Evolutionary conservation across 2,888 invertebrate species (phyloP), one percentile per base, ranked within the genome.

Genomic region (Hypselothyrea guttata): DNA sequence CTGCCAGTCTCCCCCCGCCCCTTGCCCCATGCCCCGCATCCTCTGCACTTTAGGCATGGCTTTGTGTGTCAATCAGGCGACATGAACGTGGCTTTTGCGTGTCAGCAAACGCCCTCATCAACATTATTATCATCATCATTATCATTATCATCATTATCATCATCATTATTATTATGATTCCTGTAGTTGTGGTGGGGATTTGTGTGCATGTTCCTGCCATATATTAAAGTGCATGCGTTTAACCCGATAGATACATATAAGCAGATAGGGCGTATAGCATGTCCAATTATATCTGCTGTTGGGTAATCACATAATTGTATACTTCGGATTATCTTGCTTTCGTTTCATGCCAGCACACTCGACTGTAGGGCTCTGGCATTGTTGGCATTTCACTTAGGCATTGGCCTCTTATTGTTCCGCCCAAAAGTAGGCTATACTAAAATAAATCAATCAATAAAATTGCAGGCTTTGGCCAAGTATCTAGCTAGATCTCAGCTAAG

Each of bases 31-130:
- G 16, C 9, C 27, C n/a, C 33, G 18, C 30, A 16, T 22, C 30
- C 4, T 34, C 18, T n/a, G 16, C 35, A 56, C 37, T 67, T 47
- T 33, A 15, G 15, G 4, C 5, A 16, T 11, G 54, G 64, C 69
- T 77, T 84, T 84, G 72, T 75, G 40, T 84, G 82, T 75, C 84
- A 84, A 77, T 82, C 78, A 84, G 81, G 52, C 64, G 48, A 57
- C 57, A 48, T 60, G 55, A 57, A 61, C 56, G 58, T 70, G 75
- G 77, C 66, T 75, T 81, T 69, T 72, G 61, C 77, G 59, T 84
- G 82, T 76, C 84, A 47, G 54, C 47, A 48, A 58, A 52, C 11
- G 38, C 54, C 59, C 53, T 56, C 67, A 59, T 62, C 57, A 52
- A 34, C 12, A 34, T 13, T 11, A 34, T 38, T 38, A 16, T 38